Conservation (phyloP, 2,888 invertebrate species). For the Agrilus mali region DNA sequence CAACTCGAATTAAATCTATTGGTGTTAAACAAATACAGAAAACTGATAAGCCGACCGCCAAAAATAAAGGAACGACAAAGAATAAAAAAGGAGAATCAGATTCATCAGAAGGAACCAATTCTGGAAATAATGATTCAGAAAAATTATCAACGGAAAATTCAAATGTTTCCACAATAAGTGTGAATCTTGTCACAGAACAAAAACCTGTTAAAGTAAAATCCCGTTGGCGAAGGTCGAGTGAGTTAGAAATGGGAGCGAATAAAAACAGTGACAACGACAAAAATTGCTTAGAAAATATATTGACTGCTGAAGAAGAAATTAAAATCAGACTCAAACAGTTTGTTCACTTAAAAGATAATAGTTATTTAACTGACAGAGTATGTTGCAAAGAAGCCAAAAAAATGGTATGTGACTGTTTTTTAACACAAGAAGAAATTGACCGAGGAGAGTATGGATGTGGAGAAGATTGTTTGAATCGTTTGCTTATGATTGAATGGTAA, state of each 20-base stretch:
- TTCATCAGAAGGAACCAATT: conserved; percentile 45
- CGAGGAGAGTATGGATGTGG: conserved; percentile 82
- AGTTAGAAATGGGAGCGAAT: conserved; percentile 48
- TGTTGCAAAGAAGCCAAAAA: conserved; percentile 82
- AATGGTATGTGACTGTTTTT: conserved; percentile 92
- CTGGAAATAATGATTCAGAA: conserved; percentile 28
- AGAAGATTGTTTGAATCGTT: conserved; percentile 89
- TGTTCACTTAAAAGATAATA: conserved; percentile 71
- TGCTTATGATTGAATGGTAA: conserved; percentile 97
- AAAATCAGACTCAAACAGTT: conserved; percentile 58
- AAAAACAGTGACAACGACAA: conserved; percentile 8
- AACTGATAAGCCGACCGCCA: conserved; percentile 35
- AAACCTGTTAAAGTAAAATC: conserved; percentile 72
- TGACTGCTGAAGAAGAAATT: conserved; percentile 38
- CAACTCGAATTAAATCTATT: conserved; percentile 65
- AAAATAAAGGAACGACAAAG: conserved; percentile 31
- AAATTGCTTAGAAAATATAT: conserved; percentile 19
- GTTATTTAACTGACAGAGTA: conserved; percentile 72
- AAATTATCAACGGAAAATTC: conserved; percentile 25
- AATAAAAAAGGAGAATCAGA: conserved; percentile 28
- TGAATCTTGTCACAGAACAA: conserved; percentile 34
- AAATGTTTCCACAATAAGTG: conserved; percentile 29
- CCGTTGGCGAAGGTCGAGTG: conserved; percentile 63
- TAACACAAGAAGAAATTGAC: conserved; percentile 77
- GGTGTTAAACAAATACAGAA: conserved; percentile 39